Percentiles rank a stretch among this genome's conserved stretches.
Conservation (phyloP, 2,888 invertebrate genomes). For the Drosophila anomelani region DNA sequence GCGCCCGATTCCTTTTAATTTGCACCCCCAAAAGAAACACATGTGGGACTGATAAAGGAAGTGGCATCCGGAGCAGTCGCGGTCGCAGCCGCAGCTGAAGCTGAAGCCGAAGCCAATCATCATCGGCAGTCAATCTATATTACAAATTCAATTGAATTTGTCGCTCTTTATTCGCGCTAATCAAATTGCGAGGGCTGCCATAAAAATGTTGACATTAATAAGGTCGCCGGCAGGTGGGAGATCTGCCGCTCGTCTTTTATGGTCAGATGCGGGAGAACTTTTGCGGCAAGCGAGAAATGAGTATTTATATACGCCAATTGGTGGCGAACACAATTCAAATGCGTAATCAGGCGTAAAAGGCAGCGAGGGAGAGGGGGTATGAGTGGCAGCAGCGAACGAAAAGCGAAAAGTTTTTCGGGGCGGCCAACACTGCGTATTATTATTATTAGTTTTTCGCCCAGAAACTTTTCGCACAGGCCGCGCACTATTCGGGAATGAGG, state of each 20-base stretch:
- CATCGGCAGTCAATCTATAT: slow-evolving; percentile 55
- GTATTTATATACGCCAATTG: slow-evolving; percentile 16
- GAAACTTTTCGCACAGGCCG: slow-evolving; percentile 60
- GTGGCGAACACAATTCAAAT: slow-evolving; percentile 65
- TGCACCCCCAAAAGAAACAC: slow-evolving; percentile 30
- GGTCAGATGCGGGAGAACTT: slow-evolving; percentile 18
- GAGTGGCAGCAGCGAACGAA: slow-evolving; percentile 58
- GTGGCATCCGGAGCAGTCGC: slow-evolving; percentile 14
- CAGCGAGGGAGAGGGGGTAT: background rate
- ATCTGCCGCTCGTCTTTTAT: slow-evolving; percentile 19
- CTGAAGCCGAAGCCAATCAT: slow-evolving; percentile 67
- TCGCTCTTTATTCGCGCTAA: slow-evolving; percentile 47
- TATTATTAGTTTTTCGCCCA: slow-evolving; percentile 75
- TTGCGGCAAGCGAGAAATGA: background rate
- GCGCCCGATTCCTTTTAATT: slow-evolving; percentile 49
- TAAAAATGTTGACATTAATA: slow-evolving; percentile 52
- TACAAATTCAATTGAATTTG: slow-evolving; percentile 64
- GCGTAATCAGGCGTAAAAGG: slow-evolving; percentile 72
- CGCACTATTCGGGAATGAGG: slow-evolving; percentile 43
- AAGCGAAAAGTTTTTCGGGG: slow-evolving; percentile 75
- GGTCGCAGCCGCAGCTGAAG: background rate
- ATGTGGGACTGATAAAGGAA: slow-evolving; percentile 41
- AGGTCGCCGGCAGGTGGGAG: slow-evolving; percentile 18
- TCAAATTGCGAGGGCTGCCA: slow-evolving; percentile 44
- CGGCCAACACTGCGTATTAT: slow-evolving; percentile 68